Evolutionary conservation across 1,140 invertebrate genomes (phyloP).

Genomic region (Phenacoccus solenopsis): DNA sequence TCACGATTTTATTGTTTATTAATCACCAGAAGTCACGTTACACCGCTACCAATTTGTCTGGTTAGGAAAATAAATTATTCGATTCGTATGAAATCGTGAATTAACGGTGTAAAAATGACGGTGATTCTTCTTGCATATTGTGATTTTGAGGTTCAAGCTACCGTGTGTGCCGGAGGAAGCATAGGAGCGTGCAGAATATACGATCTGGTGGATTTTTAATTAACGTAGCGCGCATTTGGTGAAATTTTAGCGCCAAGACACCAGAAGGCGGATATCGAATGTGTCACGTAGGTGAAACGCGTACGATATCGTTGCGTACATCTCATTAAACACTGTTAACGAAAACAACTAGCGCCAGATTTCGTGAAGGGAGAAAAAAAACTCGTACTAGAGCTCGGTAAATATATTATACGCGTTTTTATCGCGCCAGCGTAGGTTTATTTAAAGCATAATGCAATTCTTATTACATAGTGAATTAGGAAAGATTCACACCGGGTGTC

Average conservation of each 20-base stretch:
- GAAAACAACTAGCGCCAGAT: background rate
- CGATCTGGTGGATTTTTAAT: too few species aligned
- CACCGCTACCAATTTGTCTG: background rate
- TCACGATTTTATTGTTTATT: conserved; percentile 3
- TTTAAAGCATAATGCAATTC: background rate
- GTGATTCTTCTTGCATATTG: too few species aligned
- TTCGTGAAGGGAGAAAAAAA: background rate
- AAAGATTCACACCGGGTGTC: too few species aligned
- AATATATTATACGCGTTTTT: background rate
- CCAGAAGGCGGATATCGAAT: background rate
- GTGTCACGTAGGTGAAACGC: background rate
- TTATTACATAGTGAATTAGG: too few species aligned
- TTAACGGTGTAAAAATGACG: background rate
- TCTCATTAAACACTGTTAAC: background rate
- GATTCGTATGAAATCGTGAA: background rate
- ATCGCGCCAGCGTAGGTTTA: background rate
- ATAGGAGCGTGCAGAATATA: too few species aligned
- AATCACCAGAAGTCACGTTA: conserved; percentile 1
- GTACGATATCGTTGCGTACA: too few species aligned
- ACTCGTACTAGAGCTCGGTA: background rate
- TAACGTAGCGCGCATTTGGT: background rate
- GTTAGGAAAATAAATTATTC: background rate
- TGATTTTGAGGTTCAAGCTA: too few species aligned
- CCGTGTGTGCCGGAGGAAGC: too few species aligned
- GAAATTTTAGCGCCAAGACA: background rate